Evolutionary conservation across 2,113 vertebrate species (phyloP).

Genomic region (Anser brachyrhynchus): DNA sequence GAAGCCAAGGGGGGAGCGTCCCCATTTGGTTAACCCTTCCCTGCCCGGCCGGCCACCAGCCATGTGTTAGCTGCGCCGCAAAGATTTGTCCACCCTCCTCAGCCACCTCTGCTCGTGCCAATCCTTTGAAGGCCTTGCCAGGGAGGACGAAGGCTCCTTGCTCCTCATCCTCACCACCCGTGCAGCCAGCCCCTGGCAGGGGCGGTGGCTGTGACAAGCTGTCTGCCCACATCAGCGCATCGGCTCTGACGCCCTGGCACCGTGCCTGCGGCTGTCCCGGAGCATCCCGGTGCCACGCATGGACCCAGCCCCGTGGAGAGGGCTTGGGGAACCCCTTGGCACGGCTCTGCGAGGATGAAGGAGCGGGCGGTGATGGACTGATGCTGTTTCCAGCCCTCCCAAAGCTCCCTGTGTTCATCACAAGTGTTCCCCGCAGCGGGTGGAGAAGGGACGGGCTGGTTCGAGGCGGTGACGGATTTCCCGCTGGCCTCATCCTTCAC

Average conservation of each 20-base stretch:
- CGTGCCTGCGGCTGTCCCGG: not conserved
- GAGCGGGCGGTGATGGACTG: not conserved
- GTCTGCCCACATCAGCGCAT: conserved; percentile 9
- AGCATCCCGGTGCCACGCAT: not conserved
- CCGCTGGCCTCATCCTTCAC: not conserved
- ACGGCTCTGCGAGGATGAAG: not conserved
- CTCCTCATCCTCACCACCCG: not conserved
- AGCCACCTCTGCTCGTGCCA: not conserved
- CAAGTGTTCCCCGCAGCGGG: no score
- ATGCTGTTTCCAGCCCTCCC: not conserved
- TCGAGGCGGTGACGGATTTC: not conserved
- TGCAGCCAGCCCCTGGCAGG: conserved; percentile 18
- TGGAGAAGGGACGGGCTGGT: not conserved
- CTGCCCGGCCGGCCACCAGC: not conserved
- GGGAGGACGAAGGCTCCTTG: not conserved
- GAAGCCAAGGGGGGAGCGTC: not conserved
- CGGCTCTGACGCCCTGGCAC: not conserved
- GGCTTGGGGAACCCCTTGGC: not conserved
- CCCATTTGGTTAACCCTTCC: not conserved
- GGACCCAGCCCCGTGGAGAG: no score
- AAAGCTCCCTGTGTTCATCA: not conserved
- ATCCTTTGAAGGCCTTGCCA: not conserved
- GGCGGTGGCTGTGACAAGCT: not conserved
- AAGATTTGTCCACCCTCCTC: fast-evolving
- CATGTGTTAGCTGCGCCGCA: not conserved